These are phyloP conservation scores for Pocillopora verrucosa DNA, from an alignment of 64 coral and sea anemone genomes.

Conservation along the genomic window DNA sequence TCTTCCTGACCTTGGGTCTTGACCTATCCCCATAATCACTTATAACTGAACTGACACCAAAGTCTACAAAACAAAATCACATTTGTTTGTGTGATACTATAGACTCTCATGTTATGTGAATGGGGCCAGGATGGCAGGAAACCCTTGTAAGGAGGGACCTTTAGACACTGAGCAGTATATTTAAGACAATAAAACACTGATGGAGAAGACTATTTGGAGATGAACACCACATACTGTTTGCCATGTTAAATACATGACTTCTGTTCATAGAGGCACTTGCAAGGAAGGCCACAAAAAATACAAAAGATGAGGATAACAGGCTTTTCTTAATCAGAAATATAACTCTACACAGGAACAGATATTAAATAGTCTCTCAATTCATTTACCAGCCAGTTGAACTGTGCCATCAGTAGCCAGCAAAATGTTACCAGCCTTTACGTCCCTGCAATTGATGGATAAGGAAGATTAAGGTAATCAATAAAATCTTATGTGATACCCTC, in stretches of 20 bases:
- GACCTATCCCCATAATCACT: conserved; percentile 95
- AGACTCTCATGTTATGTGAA: background rate
- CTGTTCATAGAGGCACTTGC: no score
- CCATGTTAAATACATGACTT: no score
- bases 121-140: background rate
- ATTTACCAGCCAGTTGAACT: conserved; percentile 91
- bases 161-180: no score
- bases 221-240: no score
- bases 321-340: no score
- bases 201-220: no score
- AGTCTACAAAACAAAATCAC: conserved; percentile 54
- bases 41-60: conserved; percentile 98
- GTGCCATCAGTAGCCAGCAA: conserved; percentile 92
- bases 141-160: background rate
- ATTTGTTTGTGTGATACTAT: background rate
- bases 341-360: no score
- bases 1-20: conserved; percentile 87
- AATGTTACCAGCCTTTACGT: conserved; percentile 98
- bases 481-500: no score
- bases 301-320: no score
- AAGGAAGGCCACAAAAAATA: no score
- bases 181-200: no score
- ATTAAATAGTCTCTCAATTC: no score
- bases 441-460: conserved; percentile 36
- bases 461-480: background rate